A percentile compares a stretch with the other conserved stretches of the same genome.
phyloP scores from a whole-genome alignment of 2,113 vertebrate genomes.

The Notothenia rossii region DNA sequence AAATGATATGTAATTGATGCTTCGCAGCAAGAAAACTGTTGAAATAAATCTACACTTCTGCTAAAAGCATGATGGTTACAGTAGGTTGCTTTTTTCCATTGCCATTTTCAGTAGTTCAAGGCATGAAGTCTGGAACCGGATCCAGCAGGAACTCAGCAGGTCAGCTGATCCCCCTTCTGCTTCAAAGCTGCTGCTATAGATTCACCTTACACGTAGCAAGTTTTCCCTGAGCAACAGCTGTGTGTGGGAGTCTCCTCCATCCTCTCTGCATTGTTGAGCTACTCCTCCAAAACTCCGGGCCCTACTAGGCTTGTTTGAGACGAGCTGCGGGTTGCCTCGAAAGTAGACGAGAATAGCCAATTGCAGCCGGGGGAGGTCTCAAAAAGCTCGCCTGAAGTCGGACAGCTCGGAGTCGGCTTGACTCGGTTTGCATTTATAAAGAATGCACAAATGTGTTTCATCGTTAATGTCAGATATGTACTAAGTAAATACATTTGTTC shows the following conservation, averaged over 20 bases:
- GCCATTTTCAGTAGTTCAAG: slow-evolving; percentile 14
- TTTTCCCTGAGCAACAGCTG: slow-evolving; percentile 68
- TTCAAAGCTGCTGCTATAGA: slow-evolving; percentile 47
- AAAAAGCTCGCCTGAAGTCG: no score
- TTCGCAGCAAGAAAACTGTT: slow-evolving; percentile 7
- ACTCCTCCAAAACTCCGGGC: slow-evolving; percentile 59
- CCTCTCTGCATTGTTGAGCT: slow-evolving; percentile 69
- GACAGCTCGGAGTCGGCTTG: no score
- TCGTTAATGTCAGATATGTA: no score
- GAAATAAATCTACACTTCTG: slow-evolving; percentile 17
- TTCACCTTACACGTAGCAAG: slow-evolving; percentile 44
- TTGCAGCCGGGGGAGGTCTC: no score
- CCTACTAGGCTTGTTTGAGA: background rate
- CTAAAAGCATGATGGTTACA: slow-evolving; percentile 1
- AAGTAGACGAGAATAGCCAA: no score
- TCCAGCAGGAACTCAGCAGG: slow-evolving; percentile 38
- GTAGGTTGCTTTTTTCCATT: slow-evolving; percentile 17
- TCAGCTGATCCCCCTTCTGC: slow-evolving; percentile 60
- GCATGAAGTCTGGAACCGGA: slow-evolving; percentile 39
- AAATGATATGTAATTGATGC: slow-evolving; percentile 30
- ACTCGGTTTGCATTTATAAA: no score
- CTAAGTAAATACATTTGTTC: no score
- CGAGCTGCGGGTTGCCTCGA: no score
- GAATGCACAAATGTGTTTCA: no score
- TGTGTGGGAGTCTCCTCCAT: slow-evolving; percentile 67